Evolutionary conservation across 2,113 vertebrate species (phyloP), one percentile per base, ranked within the genome.

Genomic region (Antechinus flavipes): DNA sequence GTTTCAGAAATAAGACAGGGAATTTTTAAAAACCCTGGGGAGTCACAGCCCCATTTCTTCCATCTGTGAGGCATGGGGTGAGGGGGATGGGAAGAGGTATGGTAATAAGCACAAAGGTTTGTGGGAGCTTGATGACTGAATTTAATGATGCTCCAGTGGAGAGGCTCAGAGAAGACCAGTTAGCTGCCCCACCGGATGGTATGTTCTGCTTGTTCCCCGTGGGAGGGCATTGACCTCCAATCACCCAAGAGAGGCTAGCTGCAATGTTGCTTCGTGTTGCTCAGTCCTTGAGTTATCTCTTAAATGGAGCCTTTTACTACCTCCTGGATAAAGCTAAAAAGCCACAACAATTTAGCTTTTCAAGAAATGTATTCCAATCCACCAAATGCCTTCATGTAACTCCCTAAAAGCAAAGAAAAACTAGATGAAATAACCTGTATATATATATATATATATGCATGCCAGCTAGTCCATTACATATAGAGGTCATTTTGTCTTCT

Each of bases 11-110:
- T 93, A 98, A 92, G 23, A 97, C 93, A 97, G 97, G 91, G 98
- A 98, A 98, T 99, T 98, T 98, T 97, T 98, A 90, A 98, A 98
- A 98, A 98, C 98, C 98, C 98, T 42, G 27, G 98, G 98, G 98
- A 98, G 96, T 98, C 98, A 91, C 93, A 97, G 98, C 98, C 93
- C 98, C 98, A 99, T 99, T 99, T 98, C 98, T 97, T 98, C 99
- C 98, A 98, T 99, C 98, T 99, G 98, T 98, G 98, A 97, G 97
- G 98, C 96, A 97, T 91, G 89, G 94, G 0, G 3, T 16, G 95
- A 95, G 92, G 93, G 68, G 54, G 68, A n/a, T 42, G 68, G 68
- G 68, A n/a, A 84, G n/a, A 42, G 19, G 7, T 22, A 23, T 2
- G 68, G 68, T 97, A 96, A 97, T 58, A 96, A 94, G 90, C 96